Percentiles rank a stretch among this genome's conserved stretches.
Conservation (phyloP, 2,113 vertebrate species). For the Litocranius walleri region DNA sequence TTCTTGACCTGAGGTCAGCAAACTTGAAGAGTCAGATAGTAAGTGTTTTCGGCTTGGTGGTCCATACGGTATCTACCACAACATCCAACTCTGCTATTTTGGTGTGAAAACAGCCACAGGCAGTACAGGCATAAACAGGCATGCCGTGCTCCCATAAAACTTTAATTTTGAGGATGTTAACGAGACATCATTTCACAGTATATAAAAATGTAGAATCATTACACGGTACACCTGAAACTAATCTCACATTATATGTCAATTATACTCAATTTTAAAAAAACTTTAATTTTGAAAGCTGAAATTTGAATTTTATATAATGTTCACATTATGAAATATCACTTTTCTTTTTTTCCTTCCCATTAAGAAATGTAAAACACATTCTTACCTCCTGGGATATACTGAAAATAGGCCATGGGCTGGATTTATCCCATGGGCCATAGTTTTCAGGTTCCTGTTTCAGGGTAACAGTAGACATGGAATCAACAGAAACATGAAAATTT, state of each 20-base stretch:
- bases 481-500: background rate
- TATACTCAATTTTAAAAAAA: background rate
- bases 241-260: too few species aligned
- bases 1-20: background rate
- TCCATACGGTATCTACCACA: fast-evolving
- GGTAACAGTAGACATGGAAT: fast-evolving
- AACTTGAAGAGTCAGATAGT: too few species aligned
- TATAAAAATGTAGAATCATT: background rate
- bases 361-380: background rate
- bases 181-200: background rate
- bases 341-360: background rate
- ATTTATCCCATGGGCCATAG: background rate
- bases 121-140: fast-evolving
- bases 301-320: background rate
- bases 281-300: background rate
- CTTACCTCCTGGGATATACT: background rate
- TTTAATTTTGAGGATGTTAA: background rate
- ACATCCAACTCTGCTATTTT: fast-evolving
- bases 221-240: background rate
- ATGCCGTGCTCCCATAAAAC: background rate
- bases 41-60: background rate
- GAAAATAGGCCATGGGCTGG: background rate
- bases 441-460: background rate
- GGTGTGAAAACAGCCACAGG: background rate
- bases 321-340: background rate